These are phyloP conservation scores for Cricetomys ansorgei DNA, from an alignment of 2,113 vertebrate species.

Conservation along the genomic window DNA sequence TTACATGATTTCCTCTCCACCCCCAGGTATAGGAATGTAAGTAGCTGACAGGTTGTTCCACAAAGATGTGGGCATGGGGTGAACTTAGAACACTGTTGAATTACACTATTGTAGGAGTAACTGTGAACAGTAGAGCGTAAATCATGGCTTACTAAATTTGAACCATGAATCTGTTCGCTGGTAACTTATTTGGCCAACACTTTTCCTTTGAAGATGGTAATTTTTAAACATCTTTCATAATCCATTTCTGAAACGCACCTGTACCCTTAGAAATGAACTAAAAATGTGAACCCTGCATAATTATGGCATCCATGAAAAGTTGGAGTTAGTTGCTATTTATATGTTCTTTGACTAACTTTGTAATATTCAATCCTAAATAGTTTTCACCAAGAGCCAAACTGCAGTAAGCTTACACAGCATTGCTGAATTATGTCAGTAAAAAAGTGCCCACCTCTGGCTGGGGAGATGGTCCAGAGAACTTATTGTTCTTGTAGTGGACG, in stretches of 20 bases:
- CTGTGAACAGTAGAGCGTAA: slow-evolving; percentile 80
- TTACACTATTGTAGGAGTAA: slow-evolving; percentile 77
- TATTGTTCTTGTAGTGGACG: neutral
- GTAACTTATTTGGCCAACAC: neutral
- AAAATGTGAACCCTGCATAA: slow-evolving; percentile 23
- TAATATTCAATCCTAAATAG: slow-evolving; percentile 38
- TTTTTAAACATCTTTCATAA: slow-evolving; percentile 44
- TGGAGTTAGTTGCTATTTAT: slow-evolving; percentile 32
- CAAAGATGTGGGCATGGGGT: slow-evolving; percentile 78
- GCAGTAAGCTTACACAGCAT: neutral
- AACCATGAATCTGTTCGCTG: neutral
- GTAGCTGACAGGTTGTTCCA: slow-evolving; percentile 79
- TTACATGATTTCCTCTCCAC: slow-evolving; percentile 84
- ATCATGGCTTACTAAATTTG: slow-evolving; percentile 76
- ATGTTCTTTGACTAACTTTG: slow-evolving; percentile 38
- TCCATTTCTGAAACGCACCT: slow-evolving; percentile 37
- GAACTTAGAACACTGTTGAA: slow-evolving; percentile 82
- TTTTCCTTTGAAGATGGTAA: neutral
- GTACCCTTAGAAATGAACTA: slow-evolving; percentile 27
- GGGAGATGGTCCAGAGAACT: neutral
- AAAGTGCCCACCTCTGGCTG: neutral
- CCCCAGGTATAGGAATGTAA: slow-evolving; percentile 83
- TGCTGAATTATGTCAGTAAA: slow-evolving; percentile 26
- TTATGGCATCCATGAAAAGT: slow-evolving; percentile 38
- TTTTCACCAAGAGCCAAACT: slow-evolving; percentile 50